These are phyloP conservation scores for Chamaetylas fuelleborni DNA, from an alignment of 2,113 vertebrate genomes.

Conservation along the genomic window DNA sequence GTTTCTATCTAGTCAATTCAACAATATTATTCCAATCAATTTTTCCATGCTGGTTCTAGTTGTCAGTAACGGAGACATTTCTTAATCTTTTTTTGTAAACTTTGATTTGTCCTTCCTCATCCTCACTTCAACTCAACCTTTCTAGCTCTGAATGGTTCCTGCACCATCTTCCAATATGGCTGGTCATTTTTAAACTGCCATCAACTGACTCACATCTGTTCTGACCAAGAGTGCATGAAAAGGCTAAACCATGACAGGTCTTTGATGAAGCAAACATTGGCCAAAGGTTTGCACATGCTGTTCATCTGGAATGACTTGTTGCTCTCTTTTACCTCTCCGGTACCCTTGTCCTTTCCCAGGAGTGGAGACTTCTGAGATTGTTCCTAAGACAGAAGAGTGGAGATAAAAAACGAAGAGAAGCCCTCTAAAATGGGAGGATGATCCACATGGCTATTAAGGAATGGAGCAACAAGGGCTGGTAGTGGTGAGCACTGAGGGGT, in stretches of 20 bases:
- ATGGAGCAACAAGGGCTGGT: background rate
- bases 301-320: background rate
- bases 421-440: background rate
- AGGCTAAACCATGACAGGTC: background rate
- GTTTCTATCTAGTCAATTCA: background rate
- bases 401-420: background rate
- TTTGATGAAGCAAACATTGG: background rate
- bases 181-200: background rate
- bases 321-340: background rate
- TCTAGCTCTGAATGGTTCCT: background rate
- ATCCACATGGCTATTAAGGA: background rate
- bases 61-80: background rate
- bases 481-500: accelerated
- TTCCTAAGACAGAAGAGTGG: background rate
- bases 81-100: background rate
- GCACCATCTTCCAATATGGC: background rate
- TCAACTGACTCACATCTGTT: background rate
- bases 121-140: background rate
- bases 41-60: background rate
- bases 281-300: background rate
- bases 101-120: background rate
- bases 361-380: background rate
- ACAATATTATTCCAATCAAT: background rate
- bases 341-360: background rate
- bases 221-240: background rate